phyloP scores from a whole-genome alignment of 2,797 vertebrate species.

The Manis javanica region DNA sequence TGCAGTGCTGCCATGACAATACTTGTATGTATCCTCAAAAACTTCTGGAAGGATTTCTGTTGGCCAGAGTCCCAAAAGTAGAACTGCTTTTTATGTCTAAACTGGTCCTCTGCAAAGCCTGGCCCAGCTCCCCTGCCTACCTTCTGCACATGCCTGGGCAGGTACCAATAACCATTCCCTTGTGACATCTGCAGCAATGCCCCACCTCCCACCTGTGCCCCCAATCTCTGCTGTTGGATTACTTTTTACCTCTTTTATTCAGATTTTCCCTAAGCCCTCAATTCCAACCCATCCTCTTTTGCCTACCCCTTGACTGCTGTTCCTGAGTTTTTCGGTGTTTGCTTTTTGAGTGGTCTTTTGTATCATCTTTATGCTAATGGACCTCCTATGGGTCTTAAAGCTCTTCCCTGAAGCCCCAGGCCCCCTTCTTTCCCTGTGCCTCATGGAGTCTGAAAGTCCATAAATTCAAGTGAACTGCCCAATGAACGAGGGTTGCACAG shows the following conservation, averaged over 20 bases:
- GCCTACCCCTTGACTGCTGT: background rate
- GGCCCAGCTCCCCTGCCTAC: background rate
- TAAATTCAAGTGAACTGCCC: background rate
- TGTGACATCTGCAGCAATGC: accelerated
- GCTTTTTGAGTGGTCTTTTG: background rate
- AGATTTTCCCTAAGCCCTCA: no score
- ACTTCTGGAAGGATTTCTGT: background rate
- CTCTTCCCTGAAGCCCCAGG: background rate
- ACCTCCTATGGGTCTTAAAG: background rate
- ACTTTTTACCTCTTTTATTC: background rate
- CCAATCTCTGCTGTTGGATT: background rate
- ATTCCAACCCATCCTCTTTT: background rate
- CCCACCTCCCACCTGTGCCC: accelerated
- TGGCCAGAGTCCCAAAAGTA: background rate
- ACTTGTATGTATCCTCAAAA: background rate
- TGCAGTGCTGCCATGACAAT: accelerated
- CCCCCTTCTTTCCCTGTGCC: no score
- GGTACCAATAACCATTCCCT: accelerated
- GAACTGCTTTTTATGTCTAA: background rate
- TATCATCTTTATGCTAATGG: background rate
- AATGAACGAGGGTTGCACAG: background rate
- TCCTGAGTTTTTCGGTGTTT: background rate
- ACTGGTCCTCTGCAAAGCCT: background rate
- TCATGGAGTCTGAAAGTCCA: background rate
- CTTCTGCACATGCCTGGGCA: background rate